Conservation (phyloP, 1,140 invertebrate species). For the Saccostrea echinata region DNA sequence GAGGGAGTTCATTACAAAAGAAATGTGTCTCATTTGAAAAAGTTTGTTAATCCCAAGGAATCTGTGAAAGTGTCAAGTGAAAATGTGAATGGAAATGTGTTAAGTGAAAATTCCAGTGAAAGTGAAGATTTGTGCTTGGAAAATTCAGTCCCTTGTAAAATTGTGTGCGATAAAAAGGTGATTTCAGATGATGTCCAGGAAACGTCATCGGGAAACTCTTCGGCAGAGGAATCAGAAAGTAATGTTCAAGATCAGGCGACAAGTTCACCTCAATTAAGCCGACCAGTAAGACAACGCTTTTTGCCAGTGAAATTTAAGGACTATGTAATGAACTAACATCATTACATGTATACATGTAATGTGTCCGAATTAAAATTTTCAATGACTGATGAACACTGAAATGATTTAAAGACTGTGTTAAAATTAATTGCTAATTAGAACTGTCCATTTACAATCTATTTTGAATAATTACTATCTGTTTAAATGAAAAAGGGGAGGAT, state of each 20-base stretch:
- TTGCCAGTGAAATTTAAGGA: not conserved
- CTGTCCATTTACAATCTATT: too few relatives aligned
- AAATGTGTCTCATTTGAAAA: constrained; percentile 9
- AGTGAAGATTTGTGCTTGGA: not conserved
- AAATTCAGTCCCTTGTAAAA: not conserved
- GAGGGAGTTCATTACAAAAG: not conserved
- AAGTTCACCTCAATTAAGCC: not conserved
- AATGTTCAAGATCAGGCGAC: not conserved
- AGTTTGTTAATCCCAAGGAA: not conserved
- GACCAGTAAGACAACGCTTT: not conserved
- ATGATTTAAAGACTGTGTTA: too few relatives aligned
- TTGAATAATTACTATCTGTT: too few relatives aligned
- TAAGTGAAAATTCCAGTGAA: not conserved
- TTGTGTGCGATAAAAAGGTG: not conserved
- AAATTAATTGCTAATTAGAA: too few relatives aligned
- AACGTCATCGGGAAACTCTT: not conserved
- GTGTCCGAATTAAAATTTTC: too few relatives aligned
- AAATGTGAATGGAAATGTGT: not conserved
- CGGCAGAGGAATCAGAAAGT: not conserved
- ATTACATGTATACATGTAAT: not conserved
- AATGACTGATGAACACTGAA: too few relatives aligned
- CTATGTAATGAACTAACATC: not conserved
- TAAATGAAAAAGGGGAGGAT: too few relatives aligned
- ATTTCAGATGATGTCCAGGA: not conserved
- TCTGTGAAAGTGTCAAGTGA: not conserved